phyloP scores from a whole-genome alignment of 92 coral and sea anemone species.

The Desmophyllum pertusum region DNA sequence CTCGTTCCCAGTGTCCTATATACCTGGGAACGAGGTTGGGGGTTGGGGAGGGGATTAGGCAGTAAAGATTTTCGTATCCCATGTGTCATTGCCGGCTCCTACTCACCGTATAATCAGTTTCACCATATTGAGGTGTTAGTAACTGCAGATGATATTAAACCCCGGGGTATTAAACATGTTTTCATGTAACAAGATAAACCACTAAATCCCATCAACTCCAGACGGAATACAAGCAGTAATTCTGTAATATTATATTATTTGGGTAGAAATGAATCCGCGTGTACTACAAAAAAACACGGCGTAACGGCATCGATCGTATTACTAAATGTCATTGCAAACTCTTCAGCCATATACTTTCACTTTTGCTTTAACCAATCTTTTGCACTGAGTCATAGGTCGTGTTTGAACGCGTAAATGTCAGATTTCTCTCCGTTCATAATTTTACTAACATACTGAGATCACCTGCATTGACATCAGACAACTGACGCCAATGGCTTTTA shows the following conservation, averaged over 20 bases:
- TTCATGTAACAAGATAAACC: no score
- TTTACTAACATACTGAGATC: neutral
- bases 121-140: neutral
- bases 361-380: neutral
- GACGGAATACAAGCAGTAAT: neutral
- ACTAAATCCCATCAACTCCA: neutral
- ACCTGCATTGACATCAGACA: slow-evolving; percentile 11
- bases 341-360: no score
- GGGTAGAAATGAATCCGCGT: no score
- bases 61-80: neutral
- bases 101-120: neutral
- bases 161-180: no score
- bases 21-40: neutral
- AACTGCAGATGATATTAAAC: no score
- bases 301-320: no score
- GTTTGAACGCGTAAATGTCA: neutral
- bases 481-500: slow-evolving; percentile 18
- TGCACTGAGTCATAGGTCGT: neutral
- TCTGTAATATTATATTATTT: no score
- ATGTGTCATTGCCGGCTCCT: neutral
- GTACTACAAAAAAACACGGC: no score
- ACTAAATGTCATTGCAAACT: no score
- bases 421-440: neutral
- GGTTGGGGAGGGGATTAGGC: no score
- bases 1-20: neutral